Conservation (phyloP, 1,140 invertebrate genomes). For the Eurosta solidaginis region DNA sequence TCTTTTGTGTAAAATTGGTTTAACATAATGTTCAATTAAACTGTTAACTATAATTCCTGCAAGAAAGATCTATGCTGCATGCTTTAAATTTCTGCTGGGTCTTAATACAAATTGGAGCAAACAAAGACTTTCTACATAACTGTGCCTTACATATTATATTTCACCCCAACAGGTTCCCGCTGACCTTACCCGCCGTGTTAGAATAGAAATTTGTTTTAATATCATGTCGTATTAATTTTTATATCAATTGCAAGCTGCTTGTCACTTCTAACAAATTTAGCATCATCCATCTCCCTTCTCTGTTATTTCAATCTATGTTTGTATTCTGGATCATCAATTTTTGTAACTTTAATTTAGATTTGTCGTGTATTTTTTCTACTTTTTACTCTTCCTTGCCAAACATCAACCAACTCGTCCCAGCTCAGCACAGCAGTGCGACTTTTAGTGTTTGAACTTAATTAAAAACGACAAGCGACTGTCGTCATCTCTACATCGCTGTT, state of each 20-base stretch:
- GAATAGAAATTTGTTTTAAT: slow-evolving; percentile 8
- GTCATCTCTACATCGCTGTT: slow-evolving; percentile 29
- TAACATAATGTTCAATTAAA: no score
- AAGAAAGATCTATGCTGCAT: no score
- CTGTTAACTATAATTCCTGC: no score
- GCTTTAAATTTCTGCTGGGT: no score
- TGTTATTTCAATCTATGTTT: neutral
- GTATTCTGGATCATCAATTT: neutral
- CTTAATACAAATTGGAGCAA: no score
- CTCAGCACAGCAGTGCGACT: slow-evolving; percentile 47
- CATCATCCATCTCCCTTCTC: neutral
- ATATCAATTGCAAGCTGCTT: slow-evolving; percentile 20
- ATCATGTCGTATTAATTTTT: slow-evolving; percentile 27
- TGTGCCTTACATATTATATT: no score
- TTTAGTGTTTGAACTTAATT: slow-evolving; percentile 57
- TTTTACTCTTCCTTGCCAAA: neutral
- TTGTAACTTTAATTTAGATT: neutral
- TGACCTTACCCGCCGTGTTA: neutral
- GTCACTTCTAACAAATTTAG: neutral
- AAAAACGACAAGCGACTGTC: slow-evolving; percentile 45
- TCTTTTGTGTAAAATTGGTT: no score
- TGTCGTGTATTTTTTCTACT: neutral
- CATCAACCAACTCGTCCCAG: slow-evolving; percentile 26
- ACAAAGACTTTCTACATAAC: no score
- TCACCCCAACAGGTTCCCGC: no score